Evolutionary conservation across 2,113 vertebrate species (phyloP), one percentile per base, ranked within the genome.

Genomic region (Guaruba guarouba): DNA sequence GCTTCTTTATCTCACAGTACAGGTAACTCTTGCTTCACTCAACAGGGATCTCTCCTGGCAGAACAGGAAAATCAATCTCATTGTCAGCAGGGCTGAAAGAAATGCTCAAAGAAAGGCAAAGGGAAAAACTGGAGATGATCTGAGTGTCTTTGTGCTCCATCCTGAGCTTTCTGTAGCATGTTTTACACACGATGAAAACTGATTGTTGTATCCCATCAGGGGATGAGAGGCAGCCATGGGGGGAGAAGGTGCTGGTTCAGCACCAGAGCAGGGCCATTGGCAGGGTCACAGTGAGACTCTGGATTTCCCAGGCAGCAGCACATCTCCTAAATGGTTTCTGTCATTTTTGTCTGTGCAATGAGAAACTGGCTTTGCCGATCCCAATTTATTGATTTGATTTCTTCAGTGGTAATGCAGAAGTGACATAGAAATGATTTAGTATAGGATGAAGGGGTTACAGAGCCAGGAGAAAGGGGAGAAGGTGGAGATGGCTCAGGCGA

Each of bases 21-120:
- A 90, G 76, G 88, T 59, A 93, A 88, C 76, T 96, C 92, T 73
- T 86, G 86, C 82, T 77, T 92, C 86, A 86, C 20, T 90, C 85
- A 90, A 35, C 7, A 1, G 7, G 11, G 67, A 35, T 82, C 17
- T 59, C 54, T 86, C 15, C 88, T 16, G 51, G 88, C 46, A 83
- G 82, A 97, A 95, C 94, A 93, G 88, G 94, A 94, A 96, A 92
- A 90, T 88, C 82, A 67, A 37, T 83, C 46, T 75, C 46, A 43
- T 7, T 8, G 1, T 73, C 79, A 92, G 69, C 49, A 63, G 64
- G 17, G 51, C 59, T 92, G 82, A 83, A 86, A 92, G 46, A 90
- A 86, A 57, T 0, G 1, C 64, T 86, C n/a, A 48, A 37, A 89
- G 92, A 15, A 80, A 51, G 6, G 7, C 37, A 33, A 95, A 93